Base-by-base conservation (phyloP, 2,797 vertebrate genomes). In the Acomys russatus region DNA sequence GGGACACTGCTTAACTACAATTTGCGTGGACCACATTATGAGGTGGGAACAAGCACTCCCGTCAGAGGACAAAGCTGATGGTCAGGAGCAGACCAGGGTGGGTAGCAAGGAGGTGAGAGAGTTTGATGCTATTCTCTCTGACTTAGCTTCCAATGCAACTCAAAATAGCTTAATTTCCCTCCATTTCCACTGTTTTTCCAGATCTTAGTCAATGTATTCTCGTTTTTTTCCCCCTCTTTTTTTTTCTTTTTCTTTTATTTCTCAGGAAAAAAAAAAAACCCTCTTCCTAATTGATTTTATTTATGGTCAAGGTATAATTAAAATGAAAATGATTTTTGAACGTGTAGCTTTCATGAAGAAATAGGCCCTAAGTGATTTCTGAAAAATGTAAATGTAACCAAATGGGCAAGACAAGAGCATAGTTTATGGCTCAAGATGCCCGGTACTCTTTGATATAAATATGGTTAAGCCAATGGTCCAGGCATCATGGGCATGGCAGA, bases 291-390 rank as follows among this genome's bases (percentile, higher is more conserved):
- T 25, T 92, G n/a, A 91, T 35, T 71, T 14, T 14, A 64, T 38
- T 88, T 96, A 82, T 70, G 78, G 56, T 71, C 49, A 68, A 88
- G 25, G 7, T 49, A 74, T 68, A 94, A 91, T 79, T 49, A 74
- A 73, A 94, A 91, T 79, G 70, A 44, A 95, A 96, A 84, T 44
- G 33, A 89, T 59, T 44, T 90, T 90, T 63, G 59, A 70, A 76
- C n/a, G 23, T 1, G 25, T 28, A 23, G 15, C 44, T 90, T 91
- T 94, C n/a, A 84, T 66, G 78, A 90, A 90, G 85, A 90, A 88
- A 86, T 35, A 83, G 79, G 28, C 35, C 54, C 63, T 51, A n/a
- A 6, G 6, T 49, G 85, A 54, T 71, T 76, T 83, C 30, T 77
- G 44, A 61, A 86, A 80, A 79, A 71, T 54, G 11, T 54, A 66